Evolutionary conservation across 2,113 vertebrate genomes (phyloP).

Genomic region (Sorex fumeus): DNA sequence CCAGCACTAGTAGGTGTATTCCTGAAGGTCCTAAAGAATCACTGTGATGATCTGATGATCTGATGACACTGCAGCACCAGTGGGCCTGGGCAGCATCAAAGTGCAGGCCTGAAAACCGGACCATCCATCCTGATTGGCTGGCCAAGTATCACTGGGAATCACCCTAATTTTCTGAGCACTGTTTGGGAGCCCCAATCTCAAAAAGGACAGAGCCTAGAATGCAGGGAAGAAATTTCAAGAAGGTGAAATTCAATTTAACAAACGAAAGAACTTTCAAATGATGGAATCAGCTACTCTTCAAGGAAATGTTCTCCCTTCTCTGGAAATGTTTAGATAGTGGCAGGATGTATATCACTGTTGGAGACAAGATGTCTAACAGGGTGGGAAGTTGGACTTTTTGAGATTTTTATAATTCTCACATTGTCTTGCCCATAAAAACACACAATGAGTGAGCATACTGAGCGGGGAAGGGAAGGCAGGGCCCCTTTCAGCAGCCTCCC

Average conservation of each 20-base stretch:
- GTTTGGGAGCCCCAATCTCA: too few species aligned
- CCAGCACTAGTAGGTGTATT: too few species aligned
- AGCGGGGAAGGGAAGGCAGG: background rate
- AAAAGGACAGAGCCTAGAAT: too few species aligned
- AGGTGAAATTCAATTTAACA: background rate
- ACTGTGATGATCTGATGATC: too few species aligned
- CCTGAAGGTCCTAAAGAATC: too few species aligned
- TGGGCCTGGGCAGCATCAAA: too few species aligned
- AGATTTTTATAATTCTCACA: conserved; percentile 56
- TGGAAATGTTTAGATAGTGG: conserved; percentile 32
- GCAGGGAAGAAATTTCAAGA: background rate
- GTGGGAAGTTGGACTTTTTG: background rate
- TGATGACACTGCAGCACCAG: too few species aligned
- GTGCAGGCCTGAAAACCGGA: too few species aligned
- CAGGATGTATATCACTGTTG: background rate
- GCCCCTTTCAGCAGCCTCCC: background rate
- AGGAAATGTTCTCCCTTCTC: conserved; percentile 38
- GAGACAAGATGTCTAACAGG: background rate
- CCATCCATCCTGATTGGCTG: too few species aligned
- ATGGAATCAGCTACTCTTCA: background rate
- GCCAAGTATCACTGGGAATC: too few species aligned
- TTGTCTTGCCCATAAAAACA: conserved; percentile 5
- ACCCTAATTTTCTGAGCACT: too few species aligned
- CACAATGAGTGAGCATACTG: background rate
- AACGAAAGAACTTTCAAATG: conserved; percentile 30